Evolutionary conservation across 2,797 vertebrate genomes (phyloP).

Genomic region (Brotula barbata): DNA sequence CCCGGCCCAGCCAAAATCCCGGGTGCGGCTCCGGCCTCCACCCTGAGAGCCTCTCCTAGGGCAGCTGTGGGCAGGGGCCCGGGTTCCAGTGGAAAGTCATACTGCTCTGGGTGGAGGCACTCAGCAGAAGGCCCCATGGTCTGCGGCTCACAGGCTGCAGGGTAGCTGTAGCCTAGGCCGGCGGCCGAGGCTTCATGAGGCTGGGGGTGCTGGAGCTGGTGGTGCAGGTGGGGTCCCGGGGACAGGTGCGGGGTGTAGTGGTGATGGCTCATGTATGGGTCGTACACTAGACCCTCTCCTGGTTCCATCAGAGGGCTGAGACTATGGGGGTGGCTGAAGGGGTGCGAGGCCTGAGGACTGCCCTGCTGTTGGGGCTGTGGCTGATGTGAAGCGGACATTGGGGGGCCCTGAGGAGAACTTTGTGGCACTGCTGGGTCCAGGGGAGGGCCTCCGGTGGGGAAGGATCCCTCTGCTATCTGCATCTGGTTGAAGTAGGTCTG

Average conservation of each 20-base stretch:
- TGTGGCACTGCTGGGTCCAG: slow-evolving; percentile 68
- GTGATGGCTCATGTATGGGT: slow-evolving; percentile 84
- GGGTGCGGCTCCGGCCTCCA: slow-evolving; percentile 24
- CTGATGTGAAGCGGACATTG: slow-evolving; percentile 62
- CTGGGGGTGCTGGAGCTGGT: slow-evolving; percentile 62
- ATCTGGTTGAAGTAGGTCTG: slow-evolving; percentile 98
- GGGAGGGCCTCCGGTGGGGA: slow-evolving; percentile 64
- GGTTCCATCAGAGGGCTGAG: slow-evolving; percentile 88
- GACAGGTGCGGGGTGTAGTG: slow-evolving; percentile 69
- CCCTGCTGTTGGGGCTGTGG: slow-evolving; percentile 68
- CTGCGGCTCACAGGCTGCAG: slow-evolving; percentile 78
- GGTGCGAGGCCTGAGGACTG: slow-evolving; percentile 62
- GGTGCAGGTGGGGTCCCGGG: slow-evolving; percentile 61
- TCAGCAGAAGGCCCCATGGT: slow-evolving; percentile 64
- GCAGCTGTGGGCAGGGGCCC: slow-evolving; percentile 48
- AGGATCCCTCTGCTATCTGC: slow-evolving; percentile 93
- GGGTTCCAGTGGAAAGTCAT: slow-evolving; percentile 81
- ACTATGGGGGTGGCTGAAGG: slow-evolving; percentile 74
- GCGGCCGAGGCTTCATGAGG: slow-evolving; percentile 55
- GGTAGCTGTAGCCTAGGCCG: slow-evolving; percentile 78
- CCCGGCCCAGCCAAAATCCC: slow-evolving; percentile 55
- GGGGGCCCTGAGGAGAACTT: slow-evolving; percentile 73
- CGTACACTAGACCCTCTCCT: slow-evolving; percentile 80
- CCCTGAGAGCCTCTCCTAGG: slow-evolving; percentile 51
- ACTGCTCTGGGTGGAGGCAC: slow-evolving; percentile 75